Percentiles rank a stretch among this genome's conserved stretches.
Evolutionary conservation across 2,113 vertebrate genomes (phyloP).

Genomic region (Sprattus sprattus): DNA sequence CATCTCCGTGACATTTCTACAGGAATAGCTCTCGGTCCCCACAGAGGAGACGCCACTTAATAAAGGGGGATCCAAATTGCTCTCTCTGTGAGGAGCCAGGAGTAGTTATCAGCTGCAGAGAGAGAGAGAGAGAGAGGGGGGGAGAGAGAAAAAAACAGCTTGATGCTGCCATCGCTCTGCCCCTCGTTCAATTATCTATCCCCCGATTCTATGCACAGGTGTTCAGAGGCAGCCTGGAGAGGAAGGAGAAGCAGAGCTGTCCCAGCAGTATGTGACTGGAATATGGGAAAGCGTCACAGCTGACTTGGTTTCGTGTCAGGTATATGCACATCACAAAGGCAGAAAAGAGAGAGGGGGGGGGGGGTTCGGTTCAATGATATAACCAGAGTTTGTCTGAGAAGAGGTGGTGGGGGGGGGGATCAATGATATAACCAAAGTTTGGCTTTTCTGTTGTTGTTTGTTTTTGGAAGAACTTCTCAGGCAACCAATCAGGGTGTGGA

Average conservation of each 20-base stretch:
- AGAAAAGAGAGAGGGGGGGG: neutral
- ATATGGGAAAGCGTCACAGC: neutral
- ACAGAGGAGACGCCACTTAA: constrained; percentile 32
- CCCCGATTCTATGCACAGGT: constrained; percentile 32
- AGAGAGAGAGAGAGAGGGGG: neutral
- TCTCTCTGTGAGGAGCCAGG: constrained; percentile 25
- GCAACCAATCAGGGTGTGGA: neutral
- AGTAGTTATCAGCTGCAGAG: constrained; percentile 31
- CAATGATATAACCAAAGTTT: neutral
- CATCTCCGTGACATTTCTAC: constrained; percentile 15
- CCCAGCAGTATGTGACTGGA: neutral
- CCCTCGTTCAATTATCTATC: constrained; percentile 34
- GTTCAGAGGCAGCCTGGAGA: constrained; percentile 24
- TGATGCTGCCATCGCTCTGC: constrained; percentile 33
- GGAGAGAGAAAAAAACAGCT: constrained; percentile 18
- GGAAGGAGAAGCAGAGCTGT: neutral
- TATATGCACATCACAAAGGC: neutral
- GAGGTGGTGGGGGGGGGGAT: neutral
- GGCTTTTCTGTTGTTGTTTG: neutral
- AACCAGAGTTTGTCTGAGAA: neutral
- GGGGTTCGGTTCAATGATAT: neutral
- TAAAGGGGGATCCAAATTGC: constrained; percentile 51
- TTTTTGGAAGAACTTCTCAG: neutral
- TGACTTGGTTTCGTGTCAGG: neutral
- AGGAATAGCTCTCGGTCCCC: neutral